phyloP scores from a whole-genome alignment of 2,113 vertebrate species.

The Elgaria multicarinata region DNA sequence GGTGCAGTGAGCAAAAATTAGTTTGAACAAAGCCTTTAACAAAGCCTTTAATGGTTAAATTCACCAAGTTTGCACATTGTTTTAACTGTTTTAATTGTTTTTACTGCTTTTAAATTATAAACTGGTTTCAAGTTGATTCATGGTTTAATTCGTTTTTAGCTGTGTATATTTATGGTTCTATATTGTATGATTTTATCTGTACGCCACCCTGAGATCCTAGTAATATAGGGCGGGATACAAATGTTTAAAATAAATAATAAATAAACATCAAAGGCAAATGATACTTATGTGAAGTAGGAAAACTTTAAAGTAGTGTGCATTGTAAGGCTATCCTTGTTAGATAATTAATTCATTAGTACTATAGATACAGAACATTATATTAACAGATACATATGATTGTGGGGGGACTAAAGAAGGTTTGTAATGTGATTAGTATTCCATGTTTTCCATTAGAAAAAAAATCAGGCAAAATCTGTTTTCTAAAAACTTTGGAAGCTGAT shows the following conservation, averaged over 20 bases:
- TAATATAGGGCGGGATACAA: too few relatives aligned
- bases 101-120: too few relatives aligned
- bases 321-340: not conserved
- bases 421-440: not conserved
- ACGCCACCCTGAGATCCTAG: too few relatives aligned
- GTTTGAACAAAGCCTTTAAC: too few relatives aligned
- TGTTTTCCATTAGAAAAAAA: not conserved
- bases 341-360: not conserved
- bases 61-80: too few relatives aligned
- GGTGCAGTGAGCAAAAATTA: not conserved
- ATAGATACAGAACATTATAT: not conserved
- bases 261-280: not conserved
- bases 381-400: not conserved
- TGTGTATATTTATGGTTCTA: too few relatives aligned
- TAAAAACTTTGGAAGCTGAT: not conserved
- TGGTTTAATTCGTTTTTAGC: too few relatives aligned
- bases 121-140: too few relatives aligned
- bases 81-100: too few relatives aligned
- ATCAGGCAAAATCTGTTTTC: not conserved
- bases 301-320: not conserved
- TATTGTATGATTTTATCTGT: too few relatives aligned
- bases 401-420: fast-evolving
- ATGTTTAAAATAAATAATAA: too few relatives aligned
- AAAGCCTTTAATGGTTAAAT: too few relatives aligned
- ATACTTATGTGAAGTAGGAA: not conserved